Conservation (phyloP, 2,797 vertebrate species). For the Pogoniulus pusillus region DNA sequence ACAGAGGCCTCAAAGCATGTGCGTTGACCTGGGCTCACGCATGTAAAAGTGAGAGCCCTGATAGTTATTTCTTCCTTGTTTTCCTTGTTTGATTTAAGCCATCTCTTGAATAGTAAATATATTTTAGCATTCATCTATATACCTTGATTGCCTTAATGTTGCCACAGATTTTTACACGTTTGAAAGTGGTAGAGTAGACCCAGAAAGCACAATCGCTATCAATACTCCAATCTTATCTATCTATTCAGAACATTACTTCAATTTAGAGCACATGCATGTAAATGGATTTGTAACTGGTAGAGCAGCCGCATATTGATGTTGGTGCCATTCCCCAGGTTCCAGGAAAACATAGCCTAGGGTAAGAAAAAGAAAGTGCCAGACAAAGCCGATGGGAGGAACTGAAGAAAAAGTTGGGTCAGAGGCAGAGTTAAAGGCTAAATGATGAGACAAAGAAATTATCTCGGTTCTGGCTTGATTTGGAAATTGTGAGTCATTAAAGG, state of each 20-base stretch:
- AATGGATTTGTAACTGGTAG: conserved; percentile 52
- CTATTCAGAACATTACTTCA: conserved; percentile 45
- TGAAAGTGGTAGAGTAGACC: conserved; percentile 70
- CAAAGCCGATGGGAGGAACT: conserved; percentile 38
- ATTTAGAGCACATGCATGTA: conserved; percentile 61
- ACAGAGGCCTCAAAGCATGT: not conserved
- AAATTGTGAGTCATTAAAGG: not conserved
- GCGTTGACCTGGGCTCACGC: not conserved
- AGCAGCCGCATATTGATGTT: conserved; percentile 34
- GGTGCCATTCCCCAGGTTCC: conserved; percentile 54
- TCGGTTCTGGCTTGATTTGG: not conserved
- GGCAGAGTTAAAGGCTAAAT: conserved; percentile 22
- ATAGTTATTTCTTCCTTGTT: conserved; percentile 73
- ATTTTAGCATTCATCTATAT: conserved; percentile 78
- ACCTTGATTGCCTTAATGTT: conserved; percentile 82
- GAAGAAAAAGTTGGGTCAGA: conserved; percentile 33
- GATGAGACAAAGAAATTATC: not conserved
- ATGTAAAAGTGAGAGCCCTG: not conserved
- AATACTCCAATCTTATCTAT: conserved; percentile 11
- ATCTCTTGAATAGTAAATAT: conserved; percentile 74
- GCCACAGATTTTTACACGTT: conserved; percentile 73
- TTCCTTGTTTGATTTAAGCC: conserved; percentile 75
- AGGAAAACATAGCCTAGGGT: conserved; percentile 48
- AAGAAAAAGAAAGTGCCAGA: conserved; percentile 57
- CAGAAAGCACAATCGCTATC: conserved; percentile 73